Conservation (phyloP, 1,140 invertebrate genomes). For the Micrasema minimum region DNA sequence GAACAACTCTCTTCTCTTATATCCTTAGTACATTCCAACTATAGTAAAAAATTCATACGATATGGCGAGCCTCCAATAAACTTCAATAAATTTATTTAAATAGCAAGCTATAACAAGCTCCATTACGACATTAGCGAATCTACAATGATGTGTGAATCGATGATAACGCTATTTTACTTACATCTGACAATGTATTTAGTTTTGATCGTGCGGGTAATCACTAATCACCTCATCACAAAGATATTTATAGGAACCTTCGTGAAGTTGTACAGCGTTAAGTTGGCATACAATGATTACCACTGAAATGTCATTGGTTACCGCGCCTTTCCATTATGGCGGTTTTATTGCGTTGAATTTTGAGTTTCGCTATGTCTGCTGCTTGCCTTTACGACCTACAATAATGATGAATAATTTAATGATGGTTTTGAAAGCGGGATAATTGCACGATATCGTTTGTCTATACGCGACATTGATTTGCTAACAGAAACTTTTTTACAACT, state of each 20-base stretch:
- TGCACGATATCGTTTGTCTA: neutral
- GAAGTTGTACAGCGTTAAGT: neutral
- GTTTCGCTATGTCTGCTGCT: neutral
- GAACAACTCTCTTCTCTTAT: too few species aligned
- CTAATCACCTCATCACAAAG: too few species aligned
- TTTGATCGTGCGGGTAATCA: neutral
- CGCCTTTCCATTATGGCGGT: constrained; percentile 26
- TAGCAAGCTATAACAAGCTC: too few species aligned
- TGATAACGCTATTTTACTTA: neutral
- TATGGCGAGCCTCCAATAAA: too few species aligned
- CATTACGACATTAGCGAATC: too few species aligned
- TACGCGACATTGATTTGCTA: neutral
- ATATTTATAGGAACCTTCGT: neutral
- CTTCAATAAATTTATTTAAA: too few species aligned
- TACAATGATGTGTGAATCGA: too few species aligned
- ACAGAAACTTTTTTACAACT: too few species aligned
- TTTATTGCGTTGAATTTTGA: neutral
- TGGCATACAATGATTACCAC: neutral
- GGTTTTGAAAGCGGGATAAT: neutral
- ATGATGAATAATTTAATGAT: neutral
- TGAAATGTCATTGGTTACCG: constrained; percentile 14
- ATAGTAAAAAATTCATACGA: too few species aligned
- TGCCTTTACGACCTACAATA: neutral
- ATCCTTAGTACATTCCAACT: too few species aligned
- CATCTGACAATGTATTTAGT: neutral